Evolutionary conservation across 1,140 invertebrate genomes (phyloP).

Genomic region (Drosophila takahashii): DNA sequence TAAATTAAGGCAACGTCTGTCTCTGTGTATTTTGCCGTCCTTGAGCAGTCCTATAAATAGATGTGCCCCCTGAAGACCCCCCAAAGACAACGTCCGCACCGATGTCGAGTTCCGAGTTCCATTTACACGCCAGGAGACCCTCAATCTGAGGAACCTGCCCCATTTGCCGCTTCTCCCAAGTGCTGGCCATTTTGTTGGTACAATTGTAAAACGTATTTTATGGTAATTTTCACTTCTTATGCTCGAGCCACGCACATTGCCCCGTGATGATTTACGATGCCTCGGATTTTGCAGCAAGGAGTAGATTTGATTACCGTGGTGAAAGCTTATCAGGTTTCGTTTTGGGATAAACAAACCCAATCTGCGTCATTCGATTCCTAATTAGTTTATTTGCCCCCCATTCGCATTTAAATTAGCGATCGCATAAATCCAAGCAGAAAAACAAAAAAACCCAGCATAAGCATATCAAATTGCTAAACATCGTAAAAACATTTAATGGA

Average conservation of each 20-base stretch:
- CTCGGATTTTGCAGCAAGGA: constrained; percentile 4
- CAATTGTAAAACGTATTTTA: constrained; percentile 27
- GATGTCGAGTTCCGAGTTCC: constrained; percentile 40
- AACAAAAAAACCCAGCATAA: constrained; percentile 49
- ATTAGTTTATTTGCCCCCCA: constrained; percentile 37
- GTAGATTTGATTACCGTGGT: constrained; percentile 44
- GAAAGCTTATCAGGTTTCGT: constrained; percentile 49
- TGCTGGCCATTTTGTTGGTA: constrained; percentile 20
- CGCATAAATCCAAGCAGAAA: constrained; percentile 25
- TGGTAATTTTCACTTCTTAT: constrained; percentile 33
- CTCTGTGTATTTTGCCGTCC: constrained; percentile 37
- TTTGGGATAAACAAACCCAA: constrained; percentile 42
- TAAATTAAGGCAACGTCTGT: constrained; percentile 70
- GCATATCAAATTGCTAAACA: constrained; percentile 22
- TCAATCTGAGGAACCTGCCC: constrained; percentile 10
- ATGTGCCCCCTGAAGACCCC: constrained; percentile 6
- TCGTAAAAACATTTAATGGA: constrained; percentile 2
- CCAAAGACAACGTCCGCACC: constrained; percentile 27
- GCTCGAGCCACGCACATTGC: not conserved
- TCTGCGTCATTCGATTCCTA: constrained; percentile 50
- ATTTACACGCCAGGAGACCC: constrained; percentile 30
- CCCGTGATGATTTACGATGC: constrained; percentile 37
- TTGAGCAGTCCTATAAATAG: constrained; percentile 50
- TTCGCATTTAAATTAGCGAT: constrained; percentile 36
- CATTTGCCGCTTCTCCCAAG: constrained; percentile 6